Base-by-base conservation (phyloP, 1,140 invertebrate genomes). In the Goniozus legneri region DNA sequence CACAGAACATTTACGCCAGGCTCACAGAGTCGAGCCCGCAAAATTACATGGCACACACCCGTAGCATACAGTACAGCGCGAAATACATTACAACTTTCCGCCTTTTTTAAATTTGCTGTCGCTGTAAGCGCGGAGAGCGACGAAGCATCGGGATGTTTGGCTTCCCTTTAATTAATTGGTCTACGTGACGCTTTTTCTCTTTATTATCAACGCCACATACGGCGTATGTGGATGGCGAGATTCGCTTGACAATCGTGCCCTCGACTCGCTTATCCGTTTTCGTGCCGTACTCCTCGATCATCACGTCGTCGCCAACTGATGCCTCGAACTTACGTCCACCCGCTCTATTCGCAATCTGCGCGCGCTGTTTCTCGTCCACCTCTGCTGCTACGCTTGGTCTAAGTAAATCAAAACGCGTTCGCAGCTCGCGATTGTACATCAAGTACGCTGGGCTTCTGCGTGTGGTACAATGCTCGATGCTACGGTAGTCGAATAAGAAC, bases 41-140 rank as follows among this genome's bases (percentile, higher is more conserved):
- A n/a, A n/a, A n/a, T n/a, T n/a, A n/a, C n/a, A n/a, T n/a, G n/a
- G n/a, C n/a, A n/a, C n/a, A n/a, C n/a, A n/a, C n/a, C n/a, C n/a
- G n/a, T n/a, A n/a, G n/a, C n/a, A n/a, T n/a, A n/a, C n/a, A n/a
- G n/a, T n/a, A n/a, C n/a, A n/a, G n/a, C n/a, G n/a, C n/a, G 30
- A n/a, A 34, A 41, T 41, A 47, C 31, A 47, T 33, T n/a, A 42
- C 47, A 49, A 43, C 20, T 38, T 32, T 13, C 14, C 44, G 20
- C 34, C 44, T 46, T 38, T 1, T 43, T 42, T 14, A 44, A 6
- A n/a, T n/a, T n/a, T n/a, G n/a, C n/a, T n/a, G n/a, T n/a, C n/a
- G n/a, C n/a, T n/a, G n/a, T 32, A 18, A 16, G 22, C 31, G 35
- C 31, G 20, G 30, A 19, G 39, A 35, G 15, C 14, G 20, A 10